Conservation (phyloP, 2,113 vertebrate species). For the Pedetes capensis region DNA sequence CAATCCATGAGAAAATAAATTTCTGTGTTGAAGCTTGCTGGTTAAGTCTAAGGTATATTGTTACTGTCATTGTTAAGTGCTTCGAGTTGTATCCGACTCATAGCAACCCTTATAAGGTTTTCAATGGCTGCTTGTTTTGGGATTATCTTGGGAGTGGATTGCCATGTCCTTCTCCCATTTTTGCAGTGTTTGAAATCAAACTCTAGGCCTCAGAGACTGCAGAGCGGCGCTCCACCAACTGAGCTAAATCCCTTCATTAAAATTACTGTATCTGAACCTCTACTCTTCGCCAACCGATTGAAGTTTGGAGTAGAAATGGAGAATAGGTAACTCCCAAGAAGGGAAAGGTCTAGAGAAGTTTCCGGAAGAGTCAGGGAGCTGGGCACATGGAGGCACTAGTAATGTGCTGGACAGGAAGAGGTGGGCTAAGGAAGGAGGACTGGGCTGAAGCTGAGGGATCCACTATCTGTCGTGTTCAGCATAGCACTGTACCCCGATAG, state of each 20-base stretch:
- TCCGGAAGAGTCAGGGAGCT: not conserved
- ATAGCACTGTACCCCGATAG: not conserved
- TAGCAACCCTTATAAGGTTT: no score
- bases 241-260: not conserved
- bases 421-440: not conserved
- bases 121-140: no score
- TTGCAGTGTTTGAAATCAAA: no score
- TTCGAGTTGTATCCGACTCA: no score
- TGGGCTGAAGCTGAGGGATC: not conserved
- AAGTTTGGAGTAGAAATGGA: not conserved
- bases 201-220: no score
- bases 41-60: not conserved
- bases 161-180: no score
- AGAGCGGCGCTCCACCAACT: not conserved
- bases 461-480: rapidly evolving
- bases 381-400: not conserved
- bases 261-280: not conserved
- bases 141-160: no score
- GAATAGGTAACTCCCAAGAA: not conserved
- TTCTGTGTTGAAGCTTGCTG: not conserved
- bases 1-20: not conserved
- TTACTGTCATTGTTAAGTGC: no score
- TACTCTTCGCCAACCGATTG: not conserved
- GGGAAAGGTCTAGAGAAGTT: not conserved
- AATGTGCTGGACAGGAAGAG: not conserved